A percentile compares a stretch with the other conserved stretches of the same genome.
Evolutionary conservation across 2,797 vertebrate species (phyloP).

Genomic region (Lateolabrax maculatus): DNA sequence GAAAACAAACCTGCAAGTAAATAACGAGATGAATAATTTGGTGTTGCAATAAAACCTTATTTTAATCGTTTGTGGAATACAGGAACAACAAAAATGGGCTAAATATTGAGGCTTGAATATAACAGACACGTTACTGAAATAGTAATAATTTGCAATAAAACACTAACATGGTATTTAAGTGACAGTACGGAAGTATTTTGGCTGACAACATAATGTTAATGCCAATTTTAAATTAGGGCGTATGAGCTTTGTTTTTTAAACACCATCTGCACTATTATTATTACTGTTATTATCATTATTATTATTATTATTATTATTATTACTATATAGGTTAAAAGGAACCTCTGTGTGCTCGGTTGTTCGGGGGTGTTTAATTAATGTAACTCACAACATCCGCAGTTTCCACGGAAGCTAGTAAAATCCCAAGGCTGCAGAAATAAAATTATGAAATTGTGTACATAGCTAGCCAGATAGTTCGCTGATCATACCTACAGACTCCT

Average conservation of each 20-base stretch:
- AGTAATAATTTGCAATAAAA: too few relatives aligned
- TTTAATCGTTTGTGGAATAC: neutral
- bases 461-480: rapidly evolving
- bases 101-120: neutral
- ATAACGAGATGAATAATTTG: neutral
- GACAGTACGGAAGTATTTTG: neutral
- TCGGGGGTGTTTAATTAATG: conserved; percentile 16
- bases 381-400: conserved; percentile 69
- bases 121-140: neutral
- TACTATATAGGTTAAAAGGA: conserved; percentile 27
- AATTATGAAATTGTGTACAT: too few relatives aligned
- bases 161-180: too few relatives aligned
- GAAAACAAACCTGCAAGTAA: neutral
- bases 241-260: too few relatives aligned
- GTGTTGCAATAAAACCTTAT: neutral
- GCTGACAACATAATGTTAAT: too few relatives aligned
- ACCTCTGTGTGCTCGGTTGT: conserved; percentile 30
- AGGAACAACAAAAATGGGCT: neutral
- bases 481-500: neutral
- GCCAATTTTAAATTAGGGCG: neutral
- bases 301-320: neutral
- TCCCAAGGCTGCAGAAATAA: neutral
- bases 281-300: too few relatives aligned
- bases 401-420: conserved; percentile 37
- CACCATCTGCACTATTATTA: too few relatives aligned